Percentiles rank a stretch among this genome's conserved stretches.
These are phyloP conservation scores for Puma concolor DNA, from an alignment of 2,113 vertebrate genomes.

Conservation along the genomic window DNA sequence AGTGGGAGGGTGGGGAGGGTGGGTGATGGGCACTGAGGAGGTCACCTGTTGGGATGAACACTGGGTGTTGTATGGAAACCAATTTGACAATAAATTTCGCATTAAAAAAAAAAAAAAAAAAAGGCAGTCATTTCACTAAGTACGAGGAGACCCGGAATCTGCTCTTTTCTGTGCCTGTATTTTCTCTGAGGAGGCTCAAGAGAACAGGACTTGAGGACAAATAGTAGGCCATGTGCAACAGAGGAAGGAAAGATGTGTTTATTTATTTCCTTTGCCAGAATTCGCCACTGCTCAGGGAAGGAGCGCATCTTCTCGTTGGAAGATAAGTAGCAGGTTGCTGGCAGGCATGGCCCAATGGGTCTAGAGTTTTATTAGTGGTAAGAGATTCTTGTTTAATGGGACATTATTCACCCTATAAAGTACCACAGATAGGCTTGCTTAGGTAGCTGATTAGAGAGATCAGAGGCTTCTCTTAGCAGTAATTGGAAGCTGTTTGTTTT, in stretches of 20 bases:
- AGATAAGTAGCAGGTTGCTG: neutral
- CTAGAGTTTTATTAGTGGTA: neutral
- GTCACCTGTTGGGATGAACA: too few relatives aligned
- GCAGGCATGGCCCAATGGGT: neutral
- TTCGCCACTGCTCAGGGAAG: neutral
- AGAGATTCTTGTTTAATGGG: neutral
- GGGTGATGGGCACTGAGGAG: too few relatives aligned
- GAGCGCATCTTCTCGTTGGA: neutral
- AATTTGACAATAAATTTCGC: too few relatives aligned
- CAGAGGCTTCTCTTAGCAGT: neutral
- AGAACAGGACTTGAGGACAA: neutral
- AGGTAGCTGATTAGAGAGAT: slow-evolving; percentile 36
- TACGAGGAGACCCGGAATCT: neutral
- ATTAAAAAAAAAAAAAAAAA: too few relatives aligned
- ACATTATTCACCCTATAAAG: neutral
- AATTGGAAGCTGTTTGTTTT: slow-evolving; percentile 60
- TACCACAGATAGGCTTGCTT: neutral
- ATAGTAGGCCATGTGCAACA: rapidly evolving
- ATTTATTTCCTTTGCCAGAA: neutral
- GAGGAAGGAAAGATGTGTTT: rapidly evolving
- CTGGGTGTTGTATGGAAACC: too few relatives aligned
- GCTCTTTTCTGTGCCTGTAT: neutral
- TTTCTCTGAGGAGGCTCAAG: neutral
- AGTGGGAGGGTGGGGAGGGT: too few relatives aligned
- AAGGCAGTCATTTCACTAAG: rapidly evolving